Conservation (phyloP, 1,140 invertebrate species). For the Drosophila carrolli region DNA sequence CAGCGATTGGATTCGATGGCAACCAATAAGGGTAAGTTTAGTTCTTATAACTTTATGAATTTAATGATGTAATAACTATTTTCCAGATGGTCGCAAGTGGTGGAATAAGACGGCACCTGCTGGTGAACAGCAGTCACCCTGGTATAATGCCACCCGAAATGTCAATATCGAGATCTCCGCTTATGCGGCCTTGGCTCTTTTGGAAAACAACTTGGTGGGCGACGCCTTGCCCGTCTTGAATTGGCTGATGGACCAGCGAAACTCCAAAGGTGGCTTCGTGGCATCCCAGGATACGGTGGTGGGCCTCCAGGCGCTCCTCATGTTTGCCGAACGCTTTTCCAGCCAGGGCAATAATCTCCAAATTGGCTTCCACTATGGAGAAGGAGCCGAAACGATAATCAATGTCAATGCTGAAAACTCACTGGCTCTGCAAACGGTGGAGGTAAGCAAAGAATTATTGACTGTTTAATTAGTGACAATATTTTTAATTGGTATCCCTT, state of each 20-base stretch:
- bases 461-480: constrained; percentile 49
- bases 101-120: constrained; percentile 88
- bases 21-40: constrained; percentile 53
- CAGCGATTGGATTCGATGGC: constrained; percentile 75
- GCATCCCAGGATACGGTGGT: constrained; percentile 90
- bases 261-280: constrained; percentile 92
- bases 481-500: not conserved
- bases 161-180: constrained; percentile 95
- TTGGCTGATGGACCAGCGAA: constrained; percentile 93
- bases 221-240: constrained; percentile 92
- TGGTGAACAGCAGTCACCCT: constrained; percentile 89
- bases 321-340: constrained; percentile 88
- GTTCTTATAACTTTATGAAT: too few relatives aligned
- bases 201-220: constrained; percentile 88
- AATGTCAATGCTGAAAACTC: constrained; percentile 89
- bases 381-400: constrained; percentile 87
- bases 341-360: constrained; percentile 86
- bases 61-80: not conserved
- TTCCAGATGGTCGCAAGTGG: constrained; percentile 88
- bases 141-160: constrained; percentile 89
- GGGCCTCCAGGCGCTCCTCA: constrained; percentile 90
- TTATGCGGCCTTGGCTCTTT: constrained; percentile 91
- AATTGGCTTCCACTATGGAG: constrained; percentile 86
- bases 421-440: constrained; percentile 88
- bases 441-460: constrained; percentile 37